Base-by-base conservation (phyloP, 2,113 vertebrate genomes). In the Hypomesus transpacificus region DNA sequence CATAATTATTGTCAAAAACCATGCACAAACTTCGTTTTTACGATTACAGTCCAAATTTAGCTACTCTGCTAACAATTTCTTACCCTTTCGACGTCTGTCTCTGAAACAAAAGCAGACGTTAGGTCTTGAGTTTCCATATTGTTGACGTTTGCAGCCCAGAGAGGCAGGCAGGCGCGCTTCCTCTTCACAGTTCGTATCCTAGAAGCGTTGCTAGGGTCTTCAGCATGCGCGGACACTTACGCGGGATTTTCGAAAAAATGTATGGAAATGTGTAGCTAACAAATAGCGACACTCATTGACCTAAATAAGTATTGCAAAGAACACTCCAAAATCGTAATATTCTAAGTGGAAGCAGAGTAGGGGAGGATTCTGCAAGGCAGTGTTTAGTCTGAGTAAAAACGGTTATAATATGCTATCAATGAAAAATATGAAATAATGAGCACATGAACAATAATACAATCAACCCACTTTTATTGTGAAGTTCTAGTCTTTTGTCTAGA, bases 81-180 rank as follows among this genome's bases (percentile, higher is more conserved):
- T 61, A 79, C 70, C 63, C 26, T 75, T 63, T 70, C 70, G 61
- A 70, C 53, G 18, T 46, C 18, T 24, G 22, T 62, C 18, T 31
- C 50, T 50, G 53, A 53, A 28, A 21, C 67, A 2, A 14, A 26
- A 57, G 39, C 18, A 57, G n/a, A 34, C 9, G 14, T 50, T 63
- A 87, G 83, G 76, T 77, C 52, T 26, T 26, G 66, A n/a, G 62
- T 57, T 1, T 89, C 84, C 86, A 89, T 82, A 73, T 73, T 83
- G 62, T 73, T 71, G 53, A 60, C 87, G 71, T 46, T 66, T n/a
- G 26, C 34, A 20, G 39, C 63, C 73, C 68, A 67, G 51, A 46
- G 72, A 81, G 82, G 77, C 78, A 73, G 61, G 18, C 28, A 0
- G 21, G 74, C 84, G 81, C 84, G 70, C 79, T 80, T 75, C 78